phyloP scores from a whole-genome alignment of 2,797 vertebrate species.

The Myotis daubentonii region DNA sequence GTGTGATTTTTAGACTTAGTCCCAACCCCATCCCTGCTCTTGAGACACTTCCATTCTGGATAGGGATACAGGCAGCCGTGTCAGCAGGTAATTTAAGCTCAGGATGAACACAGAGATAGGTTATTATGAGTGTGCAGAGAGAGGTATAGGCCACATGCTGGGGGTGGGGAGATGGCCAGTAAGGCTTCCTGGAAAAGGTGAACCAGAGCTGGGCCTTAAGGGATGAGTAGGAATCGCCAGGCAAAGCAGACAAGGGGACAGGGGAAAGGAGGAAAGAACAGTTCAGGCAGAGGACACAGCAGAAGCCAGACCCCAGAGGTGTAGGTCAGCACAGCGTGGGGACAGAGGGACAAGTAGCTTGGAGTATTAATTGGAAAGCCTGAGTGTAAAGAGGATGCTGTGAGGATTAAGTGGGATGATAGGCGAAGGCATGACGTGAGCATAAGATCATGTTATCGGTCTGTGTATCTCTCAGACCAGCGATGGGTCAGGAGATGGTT shows the following conservation, averaged over 20 bases:
- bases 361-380: background rate
- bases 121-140: background rate
- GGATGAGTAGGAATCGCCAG: background rate
- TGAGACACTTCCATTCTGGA: constrained; percentile 26
- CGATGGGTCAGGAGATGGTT: constrained; percentile 41
- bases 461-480: background rate
- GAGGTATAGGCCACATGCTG: background rate
- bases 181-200: background rate
- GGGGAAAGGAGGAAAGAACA: background rate
- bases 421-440: background rate
- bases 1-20: background rate
- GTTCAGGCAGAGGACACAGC: background rate
- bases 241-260: background rate
- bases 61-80: background rate
- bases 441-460: background rate
- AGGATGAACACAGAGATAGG: background rate
- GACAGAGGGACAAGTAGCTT: background rate
- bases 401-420: background rate
- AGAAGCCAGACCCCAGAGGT: background rate
- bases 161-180: background rate
- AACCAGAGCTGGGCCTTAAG: constrained; percentile 2
- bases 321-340: background rate
- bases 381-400: background rate
- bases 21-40: background rate
- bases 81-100: background rate